Evolutionary conservation across 2,888 invertebrate species (phyloP).

Genomic region (Acheta domesticus): DNA sequence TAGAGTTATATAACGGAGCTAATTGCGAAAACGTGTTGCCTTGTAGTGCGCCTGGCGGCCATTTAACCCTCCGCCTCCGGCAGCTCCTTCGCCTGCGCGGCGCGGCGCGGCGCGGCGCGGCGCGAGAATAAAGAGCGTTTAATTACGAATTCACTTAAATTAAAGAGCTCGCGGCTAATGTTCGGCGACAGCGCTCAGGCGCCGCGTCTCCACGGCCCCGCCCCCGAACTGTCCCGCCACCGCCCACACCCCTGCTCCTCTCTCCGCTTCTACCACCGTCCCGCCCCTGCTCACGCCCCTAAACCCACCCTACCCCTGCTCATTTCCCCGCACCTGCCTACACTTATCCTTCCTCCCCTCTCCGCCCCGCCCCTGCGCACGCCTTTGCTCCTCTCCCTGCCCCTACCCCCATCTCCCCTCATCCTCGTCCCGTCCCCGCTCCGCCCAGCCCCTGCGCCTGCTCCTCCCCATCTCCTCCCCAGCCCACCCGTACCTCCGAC

Average conservation of each 20-base stretch:
- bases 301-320: background rate
- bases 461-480: too few relatives aligned
- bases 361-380: background rate
- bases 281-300: background rate
- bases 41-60: conserved; percentile 32
- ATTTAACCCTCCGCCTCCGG: conserved; percentile 28
- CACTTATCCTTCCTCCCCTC: too few relatives aligned
- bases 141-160: conserved; percentile 33
- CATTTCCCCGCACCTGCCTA: background rate
- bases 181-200: background rate
- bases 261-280: background rate
- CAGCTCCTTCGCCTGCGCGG: background rate
- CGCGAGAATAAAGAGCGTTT: conserved; percentile 30
- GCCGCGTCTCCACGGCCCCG: background rate
- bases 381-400: background rate
- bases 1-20: conserved; percentile 22
- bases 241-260: fast-evolving
- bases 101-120: background rate
- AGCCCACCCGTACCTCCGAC: too few relatives aligned
- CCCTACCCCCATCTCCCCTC: background rate
- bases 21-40: conserved; percentile 34
- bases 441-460: fast-evolving
- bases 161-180: conserved; percentile 28
- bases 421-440: background rate
- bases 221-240: background rate